Evolutionary conservation across 2,888 invertebrate species (phyloP).

Genomic region (Drosophila trichaetosa): DNA sequence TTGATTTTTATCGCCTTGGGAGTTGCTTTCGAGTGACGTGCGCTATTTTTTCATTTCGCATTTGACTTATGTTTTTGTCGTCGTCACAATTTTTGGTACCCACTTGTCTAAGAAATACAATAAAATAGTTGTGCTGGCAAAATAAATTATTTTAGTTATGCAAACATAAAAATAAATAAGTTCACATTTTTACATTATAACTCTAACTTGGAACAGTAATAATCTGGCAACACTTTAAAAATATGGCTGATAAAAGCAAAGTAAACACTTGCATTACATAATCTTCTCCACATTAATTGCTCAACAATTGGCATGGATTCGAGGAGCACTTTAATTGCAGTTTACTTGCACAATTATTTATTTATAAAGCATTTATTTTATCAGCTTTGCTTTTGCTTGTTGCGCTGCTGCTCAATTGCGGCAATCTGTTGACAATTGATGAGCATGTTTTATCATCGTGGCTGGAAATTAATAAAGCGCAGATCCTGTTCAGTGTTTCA

Average conservation of each 20-base stretch:
- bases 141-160: background rate
- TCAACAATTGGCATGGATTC: slow-evolving; percentile 3
- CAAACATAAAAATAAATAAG: background rate
- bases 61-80: background rate
- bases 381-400: background rate
- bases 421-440: slow-evolving; percentile 41
- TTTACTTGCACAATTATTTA: background rate
- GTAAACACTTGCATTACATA: background rate
- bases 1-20: slow-evolving; percentile 73
- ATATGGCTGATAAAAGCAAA: background rate
- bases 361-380: background rate
- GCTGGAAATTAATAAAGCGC: slow-evolving; percentile 43
- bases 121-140: background rate
- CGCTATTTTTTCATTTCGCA: slow-evolving; percentile 8
- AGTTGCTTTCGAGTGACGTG: slow-evolving; percentile 51
- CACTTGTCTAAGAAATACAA: background rate
- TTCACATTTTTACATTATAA: background rate
- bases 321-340: slow-evolving; percentile 1
- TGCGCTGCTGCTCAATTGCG: slow-evolving; percentile 14
- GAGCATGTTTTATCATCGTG: slow-evolving; percentile 16
- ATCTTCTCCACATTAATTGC: slow-evolving; percentile 9
- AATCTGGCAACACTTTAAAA: background rate
- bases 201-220: background rate
- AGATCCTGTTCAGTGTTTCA: slow-evolving; percentile 21
- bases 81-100: slow-evolving; percentile 40